Percentiles rank a stretch among this genome's conserved stretches.
Evolutionary conservation across 2,113 vertebrate species (phyloP).

Genomic region (Calonectris borealis): DNA sequence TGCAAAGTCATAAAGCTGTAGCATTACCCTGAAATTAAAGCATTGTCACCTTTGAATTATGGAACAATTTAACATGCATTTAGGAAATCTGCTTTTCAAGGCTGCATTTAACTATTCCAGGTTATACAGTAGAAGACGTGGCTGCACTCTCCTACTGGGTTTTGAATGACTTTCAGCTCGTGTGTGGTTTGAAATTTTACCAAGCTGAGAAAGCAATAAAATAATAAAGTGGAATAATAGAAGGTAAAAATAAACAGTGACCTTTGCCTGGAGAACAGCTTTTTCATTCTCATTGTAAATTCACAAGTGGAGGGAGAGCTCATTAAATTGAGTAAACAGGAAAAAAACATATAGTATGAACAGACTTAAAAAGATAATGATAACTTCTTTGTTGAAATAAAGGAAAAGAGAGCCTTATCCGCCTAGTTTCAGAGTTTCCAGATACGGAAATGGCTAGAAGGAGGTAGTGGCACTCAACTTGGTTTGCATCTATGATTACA

Average conservation of each 20-base stretch:
- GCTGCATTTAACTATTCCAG: constrained; percentile 34
- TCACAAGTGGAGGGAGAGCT: not conserved
- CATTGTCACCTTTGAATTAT: constrained; percentile 73
- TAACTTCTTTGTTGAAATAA: not conserved
- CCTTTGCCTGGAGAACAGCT: not conserved
- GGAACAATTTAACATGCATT: constrained; percentile 67
- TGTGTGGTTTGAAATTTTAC: constrained; percentile 21
- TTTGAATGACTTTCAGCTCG: constrained; percentile 37
- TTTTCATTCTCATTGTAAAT: constrained; percentile 11
- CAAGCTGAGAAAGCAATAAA: constrained; percentile 53
- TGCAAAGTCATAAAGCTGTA: constrained; percentile 67
- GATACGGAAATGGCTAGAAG: not conserved
- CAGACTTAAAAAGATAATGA: not conserved
- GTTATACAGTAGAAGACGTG: not conserved
- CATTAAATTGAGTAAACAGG: constrained; percentile 28
- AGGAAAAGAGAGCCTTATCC: not conserved
- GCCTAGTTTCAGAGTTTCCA: not conserved
- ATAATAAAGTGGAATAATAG: constrained; percentile 16
- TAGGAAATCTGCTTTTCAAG: constrained; percentile 61
- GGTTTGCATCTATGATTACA: not conserved
- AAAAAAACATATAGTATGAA: not conserved
- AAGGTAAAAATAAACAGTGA: not conserved
- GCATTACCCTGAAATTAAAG: constrained; percentile 74
- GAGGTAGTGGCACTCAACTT: not conserved
- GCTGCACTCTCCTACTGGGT: not conserved